Evolutionary conservation across 2,113 vertebrate genomes (phyloP), one percentile per base, ranked within the genome.

Genomic region (Leptodactylus fuscus): DNA sequence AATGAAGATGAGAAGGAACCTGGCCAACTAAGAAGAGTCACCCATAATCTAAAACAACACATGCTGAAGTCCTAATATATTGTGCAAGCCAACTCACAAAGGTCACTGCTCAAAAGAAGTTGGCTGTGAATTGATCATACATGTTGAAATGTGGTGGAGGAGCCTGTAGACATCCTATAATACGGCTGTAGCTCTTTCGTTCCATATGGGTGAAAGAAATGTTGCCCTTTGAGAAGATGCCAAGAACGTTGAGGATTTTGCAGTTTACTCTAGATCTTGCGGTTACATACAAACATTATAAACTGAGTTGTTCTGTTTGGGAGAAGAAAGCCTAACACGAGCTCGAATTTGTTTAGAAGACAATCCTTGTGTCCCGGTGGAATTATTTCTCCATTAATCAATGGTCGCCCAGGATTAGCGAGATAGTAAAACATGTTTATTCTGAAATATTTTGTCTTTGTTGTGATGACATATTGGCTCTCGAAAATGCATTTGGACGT

Each of bases 371-470:
- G 34, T 84, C 51, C 53, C 16, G 24, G 82, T 36, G 32, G 82
- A 74, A 65, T 84, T 83, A 83, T 60, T 75, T 75, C 38, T 10
- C 24, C 41, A 62, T 84, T 77, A 84, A 77, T 76, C 82, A 84
- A 24, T 49, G 38, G 55, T 77, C 41, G 36, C 58, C 41, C 13
- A 12, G 73, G 82, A 84, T 84, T 65, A 84, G 38, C 55, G 48
- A n/a, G 71, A 62, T 55, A 48, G 34, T 65, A 36, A 75, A 75
- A 67, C 48, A 27, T 77, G 71, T 77, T 84, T 84, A 77, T 84
- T 84, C 82, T 77, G 29, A 76, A 77, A 77, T 48, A 49, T 58
- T 84, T 77, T 36, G 81, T 84, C 73, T 65, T 84, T 84, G 82
- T 84, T 76, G 74, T 76, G 82, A 77, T 77, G 48, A 65, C 82